Evolutionary conservation across 2,797 vertebrate genomes (phyloP), one percentile per base, ranked within the genome.

Genomic region (Tapera naevia): DNA sequence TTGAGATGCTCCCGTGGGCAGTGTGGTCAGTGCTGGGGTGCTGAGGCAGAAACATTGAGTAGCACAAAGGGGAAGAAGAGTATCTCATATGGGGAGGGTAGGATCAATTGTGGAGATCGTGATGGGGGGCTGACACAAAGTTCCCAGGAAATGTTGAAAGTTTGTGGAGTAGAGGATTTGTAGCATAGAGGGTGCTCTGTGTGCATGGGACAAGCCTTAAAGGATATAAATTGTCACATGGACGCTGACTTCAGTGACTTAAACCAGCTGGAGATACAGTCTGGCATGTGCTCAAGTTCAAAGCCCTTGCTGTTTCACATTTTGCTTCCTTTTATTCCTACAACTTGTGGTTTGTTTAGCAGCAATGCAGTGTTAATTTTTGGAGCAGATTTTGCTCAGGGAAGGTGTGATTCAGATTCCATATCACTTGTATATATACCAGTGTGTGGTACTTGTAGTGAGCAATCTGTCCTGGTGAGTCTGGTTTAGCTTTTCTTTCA

Each of bases 61-160:
- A 46, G 64, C 25, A 53, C 18, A 50, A 19, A 78, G 24, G 53
- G 60, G 11, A 67, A 28, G 41, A 78, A 51, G 25, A 73, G 4
- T 62, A 33, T 62, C 43, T 62, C 1, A 1, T 39, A 24, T 46
- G 43, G 27, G 46, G 17, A 61, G 10, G 12, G 51, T 4, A 8
- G 13, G 12, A 30, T 66, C n/a, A 79, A 35, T n/a, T 25, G 15
- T 3, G 8, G 9, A 17, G 4, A 56, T 84, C 0, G 0, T 33
- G 37, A 75, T 48, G 10, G 21, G 21, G 24, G 7, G 0, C 66
- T 57, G n/a, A 32, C 1, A 8, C 22, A 69, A 32, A 81, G 43
- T 30, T 48, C 85, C 33, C 28, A 27, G 17, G 14, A 80, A 61
- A 10, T 53, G 17, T 5, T 37, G n/a, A 5, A 80, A 74, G 25